phyloP scores from a whole-genome alignment of 2,888 invertebrate species.

The Plebejus argus region DNA sequence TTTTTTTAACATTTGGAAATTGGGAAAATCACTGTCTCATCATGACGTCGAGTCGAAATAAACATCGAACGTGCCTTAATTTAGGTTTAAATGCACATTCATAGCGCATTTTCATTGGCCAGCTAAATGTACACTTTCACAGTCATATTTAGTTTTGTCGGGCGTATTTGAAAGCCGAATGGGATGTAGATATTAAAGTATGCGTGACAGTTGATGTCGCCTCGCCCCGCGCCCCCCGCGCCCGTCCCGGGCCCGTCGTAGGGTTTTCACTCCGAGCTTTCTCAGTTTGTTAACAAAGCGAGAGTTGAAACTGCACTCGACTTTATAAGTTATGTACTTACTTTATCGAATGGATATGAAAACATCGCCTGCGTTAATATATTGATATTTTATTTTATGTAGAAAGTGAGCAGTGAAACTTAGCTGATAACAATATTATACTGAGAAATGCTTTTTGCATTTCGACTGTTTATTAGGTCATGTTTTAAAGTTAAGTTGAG shows the following conservation, averaged over 20 bases:
- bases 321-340: conserved; percentile 23
- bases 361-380: conserved; percentile 13
- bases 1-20: not conserved
- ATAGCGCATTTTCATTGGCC: conserved; percentile 22
- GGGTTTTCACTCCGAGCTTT: conserved; percentile 75
- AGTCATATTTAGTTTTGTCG: conserved; percentile 42
- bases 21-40: not conserved
- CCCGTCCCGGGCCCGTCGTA: conserved; percentile 46
- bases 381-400: conserved; percentile 18
- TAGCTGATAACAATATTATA: not conserved
- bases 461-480: not conserved
- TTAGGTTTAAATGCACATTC: conserved; percentile 2
- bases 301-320: conserved; percentile 49
- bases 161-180: conserved; percentile 49
- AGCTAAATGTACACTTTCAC: conserved; percentile 44
- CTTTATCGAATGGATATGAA: conserved; percentile 20
- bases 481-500: not conserved
- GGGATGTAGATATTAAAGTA: conserved; percentile 38
- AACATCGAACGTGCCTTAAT: not conserved
- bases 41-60: not conserved
- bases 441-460: conserved; percentile 5
- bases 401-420: conserved; percentile 18
- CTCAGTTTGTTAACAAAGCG: conserved; percentile 54
- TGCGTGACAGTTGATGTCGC: conserved; percentile 57
- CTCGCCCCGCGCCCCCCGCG: conserved; percentile 38